Evolutionary conservation across 2,888 invertebrate species (phyloP), one percentile per base, ranked within the genome.

Genomic region (Aricia artaxerxes): DNA sequence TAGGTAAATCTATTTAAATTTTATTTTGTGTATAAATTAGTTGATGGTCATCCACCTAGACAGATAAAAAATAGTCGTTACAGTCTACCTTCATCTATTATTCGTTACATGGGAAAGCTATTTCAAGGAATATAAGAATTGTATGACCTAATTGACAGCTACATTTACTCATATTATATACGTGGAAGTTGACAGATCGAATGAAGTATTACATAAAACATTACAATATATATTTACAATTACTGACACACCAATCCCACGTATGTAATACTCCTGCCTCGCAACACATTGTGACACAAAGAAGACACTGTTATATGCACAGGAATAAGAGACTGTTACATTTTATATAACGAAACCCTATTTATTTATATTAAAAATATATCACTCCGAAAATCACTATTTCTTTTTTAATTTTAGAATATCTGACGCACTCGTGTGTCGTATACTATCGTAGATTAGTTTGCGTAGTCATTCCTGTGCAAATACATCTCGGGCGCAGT

Each of bases 1-100:
- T 94, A 92, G 89, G 90, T 93, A 92, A 91, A 90, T 91, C 91
- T 92, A 92, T 91, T 89, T 89, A 88, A 88, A 89, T 90, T 92
- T 91, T 90, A 88, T 89, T 88, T 89, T 91, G 92, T 93, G 92
- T 93, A 94, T 93, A 93, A 94, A 93, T 94, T 93, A 94, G 89
- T 92, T 89, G 93, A 93, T 93, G 93, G 93, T 93, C 92, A 88
- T 89, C 92, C 93, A 93, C 90, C 92, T 90, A 93, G 93, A 93
- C 89, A 92, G 92, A 92, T 93, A 93, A 93, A 93, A 94, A 94
- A 93, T 93, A 93, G 90, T 93, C 88, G 88, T 91, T 91, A 92
- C 91, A 92, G 87, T 91, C 93, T 93, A 93, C 91, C 88, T 93
- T 91, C 87, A 91, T 89, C 91, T 92, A 90, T 88, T 88, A 91